Evolutionary conservation across 2,113 vertebrate genomes (phyloP).

Genomic region (Ctenomys sociabilis): DNA sequence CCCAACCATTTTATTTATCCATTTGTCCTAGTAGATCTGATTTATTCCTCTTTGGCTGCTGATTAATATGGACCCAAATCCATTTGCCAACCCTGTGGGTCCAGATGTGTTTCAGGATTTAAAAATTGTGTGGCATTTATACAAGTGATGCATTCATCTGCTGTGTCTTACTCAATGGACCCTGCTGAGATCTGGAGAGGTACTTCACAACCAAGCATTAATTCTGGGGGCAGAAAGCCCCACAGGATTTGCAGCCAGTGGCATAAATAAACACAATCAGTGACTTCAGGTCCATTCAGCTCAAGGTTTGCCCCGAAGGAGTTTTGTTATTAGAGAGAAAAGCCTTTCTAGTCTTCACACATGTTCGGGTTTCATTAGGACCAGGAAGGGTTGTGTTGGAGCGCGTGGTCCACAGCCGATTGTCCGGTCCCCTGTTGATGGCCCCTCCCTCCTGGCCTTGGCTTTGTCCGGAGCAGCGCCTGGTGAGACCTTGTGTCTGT

Average conservation of each 20-base stretch:
- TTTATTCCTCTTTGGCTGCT: neutral
- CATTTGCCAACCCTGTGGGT: neutral
- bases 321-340: neutral
- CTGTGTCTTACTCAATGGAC: too few relatives aligned
- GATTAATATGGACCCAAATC: neutral
- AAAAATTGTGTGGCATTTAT: neutral
- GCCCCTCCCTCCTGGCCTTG: rapidly evolving
- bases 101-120: neutral
- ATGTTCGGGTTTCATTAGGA: neutral
- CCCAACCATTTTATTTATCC: neutral
- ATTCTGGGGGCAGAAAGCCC: neutral
- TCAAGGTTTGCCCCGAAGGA: neutral
- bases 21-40: neutral
- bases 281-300: neutral
- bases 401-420: rapidly evolving
- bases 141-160: neutral
- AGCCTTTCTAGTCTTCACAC: neutral
- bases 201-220: neutral
- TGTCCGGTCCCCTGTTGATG: neutral
- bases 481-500: too few relatives aligned
- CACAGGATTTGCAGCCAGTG: neutral
- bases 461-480: rapidly evolving
- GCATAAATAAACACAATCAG: neutral
- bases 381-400: too few relatives aligned
- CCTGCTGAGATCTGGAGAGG: neutral